Evolutionary conservation across 2,797 vertebrate genomes (phyloP).

Genomic region (Sternotherus odoratus): DNA sequence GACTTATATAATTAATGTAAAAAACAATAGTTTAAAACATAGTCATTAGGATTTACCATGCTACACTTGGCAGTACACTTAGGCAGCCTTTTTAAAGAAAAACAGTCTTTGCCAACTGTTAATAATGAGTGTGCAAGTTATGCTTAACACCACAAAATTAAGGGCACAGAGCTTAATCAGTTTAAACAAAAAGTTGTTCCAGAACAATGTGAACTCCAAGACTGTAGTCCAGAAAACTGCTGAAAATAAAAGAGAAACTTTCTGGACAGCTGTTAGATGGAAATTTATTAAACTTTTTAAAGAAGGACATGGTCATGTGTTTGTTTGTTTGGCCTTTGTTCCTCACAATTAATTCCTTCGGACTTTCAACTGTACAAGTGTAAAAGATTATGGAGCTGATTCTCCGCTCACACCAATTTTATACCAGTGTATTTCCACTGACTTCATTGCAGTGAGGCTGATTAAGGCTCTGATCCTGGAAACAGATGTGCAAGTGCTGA

Average conservation of each 20-base stretch:
- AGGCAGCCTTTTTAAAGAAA: background rate
- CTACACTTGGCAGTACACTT: slow-evolving; percentile 2
- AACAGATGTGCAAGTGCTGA: slow-evolving; percentile 13
- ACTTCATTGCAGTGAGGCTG: slow-evolving; percentile 42
- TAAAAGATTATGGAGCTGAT: slow-evolving; percentile 17
- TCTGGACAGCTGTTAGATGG: slow-evolving; percentile 2
- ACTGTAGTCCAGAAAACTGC: slow-evolving; percentile 9
- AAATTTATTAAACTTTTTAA: slow-evolving; percentile 25
- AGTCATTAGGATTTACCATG: slow-evolving; percentile 24
- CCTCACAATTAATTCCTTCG: background rate
- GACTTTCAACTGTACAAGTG: slow-evolving; percentile 38
- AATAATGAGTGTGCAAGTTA: background rate
- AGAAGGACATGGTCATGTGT: background rate
- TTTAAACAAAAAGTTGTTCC: slow-evolving; percentile 57
- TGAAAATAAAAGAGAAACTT: slow-evolving; percentile 43
- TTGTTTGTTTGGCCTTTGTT: slow-evolving; percentile 25
- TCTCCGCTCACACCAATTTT: slow-evolving; percentile 36
- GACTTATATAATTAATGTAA: slow-evolving; percentile 29
- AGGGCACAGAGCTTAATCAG: slow-evolving; percentile 54
- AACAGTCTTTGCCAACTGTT: background rate
- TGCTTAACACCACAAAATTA: slow-evolving; percentile 54
- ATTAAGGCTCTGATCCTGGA: slow-evolving; percentile 38
- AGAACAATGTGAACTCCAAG: slow-evolving; percentile 16
- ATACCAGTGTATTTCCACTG: slow-evolving; percentile 23
- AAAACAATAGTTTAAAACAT: slow-evolving; percentile 25